Conservation (phyloP, 2,797 vertebrate species). For the Tadarida brasiliensis region DNA sequence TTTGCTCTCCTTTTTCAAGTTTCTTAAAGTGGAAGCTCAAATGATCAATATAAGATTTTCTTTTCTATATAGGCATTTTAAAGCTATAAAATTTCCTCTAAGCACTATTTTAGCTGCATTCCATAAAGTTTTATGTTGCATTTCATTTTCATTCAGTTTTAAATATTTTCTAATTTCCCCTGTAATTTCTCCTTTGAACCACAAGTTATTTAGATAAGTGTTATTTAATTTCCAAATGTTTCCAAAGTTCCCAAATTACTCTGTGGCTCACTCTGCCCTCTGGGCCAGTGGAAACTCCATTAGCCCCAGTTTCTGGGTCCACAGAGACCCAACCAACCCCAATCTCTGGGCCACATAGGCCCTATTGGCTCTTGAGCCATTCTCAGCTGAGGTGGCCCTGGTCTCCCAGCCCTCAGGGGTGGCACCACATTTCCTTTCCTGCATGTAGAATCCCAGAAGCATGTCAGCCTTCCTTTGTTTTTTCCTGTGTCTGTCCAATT, state of each 20-base stretch:
- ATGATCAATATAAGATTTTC: not conserved
- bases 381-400: not conserved
- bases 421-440: not conserved
- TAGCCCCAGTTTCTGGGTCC: not conserved
- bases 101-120: too few relatives aligned
- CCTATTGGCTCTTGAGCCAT: not conserved
- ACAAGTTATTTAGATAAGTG: not conserved
- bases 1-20: not conserved
- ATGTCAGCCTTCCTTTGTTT: not conserved
- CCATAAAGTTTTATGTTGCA: not conserved
- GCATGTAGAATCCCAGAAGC: not conserved
- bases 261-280: not conserved
- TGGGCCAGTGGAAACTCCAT: not conserved
- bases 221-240: slow-evolving; percentile 4
- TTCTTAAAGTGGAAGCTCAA: not conserved
- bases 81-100: too few relatives aligned
- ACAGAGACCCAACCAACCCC: not conserved
- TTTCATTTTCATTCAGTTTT: not conserved
- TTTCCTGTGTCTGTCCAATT: not conserved
- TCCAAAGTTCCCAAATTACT: not conserved
- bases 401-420: not conserved
- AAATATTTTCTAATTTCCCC: not conserved
- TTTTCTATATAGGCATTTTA: not conserved
- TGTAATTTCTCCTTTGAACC: not conserved
- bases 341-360: not conserved